Percentiles rank a stretch among this genome's conserved stretches.
phyloP scores from a whole-genome alignment of 1,140 invertebrate species.

The Euwallacea fornicatus region DNA sequence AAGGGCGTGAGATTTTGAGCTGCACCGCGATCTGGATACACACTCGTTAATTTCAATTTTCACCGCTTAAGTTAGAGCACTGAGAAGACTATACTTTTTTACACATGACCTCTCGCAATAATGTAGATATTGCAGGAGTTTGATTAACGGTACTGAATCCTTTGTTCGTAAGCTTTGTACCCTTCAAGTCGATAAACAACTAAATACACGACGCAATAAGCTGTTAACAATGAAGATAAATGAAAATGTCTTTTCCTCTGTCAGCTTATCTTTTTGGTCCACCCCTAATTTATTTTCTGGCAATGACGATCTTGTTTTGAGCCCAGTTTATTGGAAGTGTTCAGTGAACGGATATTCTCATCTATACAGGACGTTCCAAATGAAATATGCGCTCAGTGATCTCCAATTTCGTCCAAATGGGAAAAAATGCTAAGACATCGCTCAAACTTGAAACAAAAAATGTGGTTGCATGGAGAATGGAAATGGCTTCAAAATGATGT shows the following conservation, averaged over 20 bases:
- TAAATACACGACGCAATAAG: conserved; percentile 22
- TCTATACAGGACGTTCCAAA: background rate
- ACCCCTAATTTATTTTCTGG: conserved; percentile 6
- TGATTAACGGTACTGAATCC: no score
- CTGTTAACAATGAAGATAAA: conserved; percentile 35
- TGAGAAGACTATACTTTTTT: no score
- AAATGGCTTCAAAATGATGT: no score
- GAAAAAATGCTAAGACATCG: background rate
- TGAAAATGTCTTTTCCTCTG: conserved; percentile 20
- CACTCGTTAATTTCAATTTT: no score
- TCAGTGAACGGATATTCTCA: background rate
- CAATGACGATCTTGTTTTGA: background rate
- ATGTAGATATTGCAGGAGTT: no score
- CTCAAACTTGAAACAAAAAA: no score
- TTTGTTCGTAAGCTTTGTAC: no score
- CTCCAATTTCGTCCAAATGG: background rate
- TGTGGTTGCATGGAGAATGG: no score
- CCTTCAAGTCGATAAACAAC: conserved; percentile 19
- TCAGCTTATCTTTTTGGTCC: conserved; percentile 7
- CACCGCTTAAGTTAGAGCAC: no score
- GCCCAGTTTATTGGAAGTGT: background rate
- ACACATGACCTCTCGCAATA: no score
- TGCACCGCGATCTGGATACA: no score
- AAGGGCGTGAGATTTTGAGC: no score
- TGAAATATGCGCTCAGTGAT: background rate